A percentile compares a stretch with the other conserved stretches of the same genome.
These are phyloP conservation scores for Cottoperca gobio DNA, from an alignment of 2,797 vertebrate genomes.

Conservation along the genomic window DNA sequence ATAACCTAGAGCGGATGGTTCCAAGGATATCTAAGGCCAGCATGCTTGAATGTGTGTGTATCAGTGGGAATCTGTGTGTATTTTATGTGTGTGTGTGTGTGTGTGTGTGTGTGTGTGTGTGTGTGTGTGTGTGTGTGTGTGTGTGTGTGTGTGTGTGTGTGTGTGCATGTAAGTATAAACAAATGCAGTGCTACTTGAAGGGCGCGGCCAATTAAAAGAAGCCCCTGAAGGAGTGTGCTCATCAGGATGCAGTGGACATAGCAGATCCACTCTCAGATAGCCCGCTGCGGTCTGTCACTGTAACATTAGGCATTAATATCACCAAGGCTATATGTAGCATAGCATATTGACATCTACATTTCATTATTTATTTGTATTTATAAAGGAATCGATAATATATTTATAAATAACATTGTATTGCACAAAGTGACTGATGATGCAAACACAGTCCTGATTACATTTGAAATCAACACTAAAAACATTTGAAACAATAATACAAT, in stretches of 20 bases:
- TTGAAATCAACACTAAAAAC: neutral
- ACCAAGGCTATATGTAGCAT: conserved; percentile 17
- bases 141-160: conserved; percentile 6
- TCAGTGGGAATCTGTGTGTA: conserved; percentile 10
- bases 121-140: neutral
- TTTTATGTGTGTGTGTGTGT: conserved; percentile 10
- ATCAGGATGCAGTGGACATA: conserved; percentile 72
- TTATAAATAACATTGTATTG: neutral
- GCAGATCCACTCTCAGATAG: conserved; percentile 65
- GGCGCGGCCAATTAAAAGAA: conserved; percentile 73
- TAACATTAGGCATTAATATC: conserved; percentile 42
- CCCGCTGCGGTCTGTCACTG: conserved; percentile 61
- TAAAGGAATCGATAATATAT: neutral
- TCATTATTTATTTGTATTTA: no score
- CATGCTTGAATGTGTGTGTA: conserved; percentile 22
- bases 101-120: conserved; percentile 21
- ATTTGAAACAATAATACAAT: neutral
- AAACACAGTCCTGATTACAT: neutral
- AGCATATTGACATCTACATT: conserved; percentile 42
- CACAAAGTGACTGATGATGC: neutral
- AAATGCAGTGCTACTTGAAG: conserved; percentile 61
- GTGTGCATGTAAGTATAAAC: conserved; percentile 55
- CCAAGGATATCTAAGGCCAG: conserved; percentile 69
- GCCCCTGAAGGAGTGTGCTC: conserved; percentile 66
- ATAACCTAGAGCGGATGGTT: conserved; percentile 67